Percentiles rank a stretch among this genome's conserved stretches.
Evolutionary conservation across 1,140 invertebrate species (phyloP).

Genomic region (Drosophila simulans): DNA sequence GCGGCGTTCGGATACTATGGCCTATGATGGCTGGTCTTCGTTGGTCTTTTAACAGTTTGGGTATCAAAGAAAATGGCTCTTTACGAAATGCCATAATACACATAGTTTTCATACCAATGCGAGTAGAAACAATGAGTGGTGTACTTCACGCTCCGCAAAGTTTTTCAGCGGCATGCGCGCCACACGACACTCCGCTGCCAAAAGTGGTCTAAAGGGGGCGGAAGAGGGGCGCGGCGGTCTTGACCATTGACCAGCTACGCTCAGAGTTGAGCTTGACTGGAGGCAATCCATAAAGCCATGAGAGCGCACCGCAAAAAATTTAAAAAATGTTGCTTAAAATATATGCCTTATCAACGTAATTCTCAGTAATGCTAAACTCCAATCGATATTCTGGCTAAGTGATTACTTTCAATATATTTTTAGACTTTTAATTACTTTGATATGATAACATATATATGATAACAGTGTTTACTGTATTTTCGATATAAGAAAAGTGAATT

Average conservation of each 20-base stretch:
- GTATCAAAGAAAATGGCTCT: conserved; percentile 52
- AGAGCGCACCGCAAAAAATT: conserved; percentile 16
- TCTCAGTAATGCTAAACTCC: not conserved
- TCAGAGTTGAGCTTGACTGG: conserved; percentile 45
- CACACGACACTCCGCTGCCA: conserved; percentile 66
- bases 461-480: not conserved
- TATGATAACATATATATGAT: conserved; percentile 19
- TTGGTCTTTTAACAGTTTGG: conserved; percentile 36
- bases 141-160: conserved; percentile 67
- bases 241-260: conserved; percentile 74
- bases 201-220: not conserved
- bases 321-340: not conserved
- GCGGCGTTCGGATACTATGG: conserved; percentile 11
- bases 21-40: conserved; percentile 35
- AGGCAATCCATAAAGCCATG: conserved; percentile 50
- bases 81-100: conserved; percentile 50
- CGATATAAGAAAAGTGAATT: not conserved
- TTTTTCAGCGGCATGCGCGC: conserved; percentile 66
- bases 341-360: not conserved
- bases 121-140: conserved; percentile 53
- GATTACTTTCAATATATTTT: not conserved
- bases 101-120: conserved; percentile 47
- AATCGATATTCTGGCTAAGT: too few relatives aligned
- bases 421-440: not conserved
- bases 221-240: conserved; percentile 20